Base-by-base conservation (phyloP, 2,888 invertebrate species). In the Caenorhabditis doughertyi region DNA sequence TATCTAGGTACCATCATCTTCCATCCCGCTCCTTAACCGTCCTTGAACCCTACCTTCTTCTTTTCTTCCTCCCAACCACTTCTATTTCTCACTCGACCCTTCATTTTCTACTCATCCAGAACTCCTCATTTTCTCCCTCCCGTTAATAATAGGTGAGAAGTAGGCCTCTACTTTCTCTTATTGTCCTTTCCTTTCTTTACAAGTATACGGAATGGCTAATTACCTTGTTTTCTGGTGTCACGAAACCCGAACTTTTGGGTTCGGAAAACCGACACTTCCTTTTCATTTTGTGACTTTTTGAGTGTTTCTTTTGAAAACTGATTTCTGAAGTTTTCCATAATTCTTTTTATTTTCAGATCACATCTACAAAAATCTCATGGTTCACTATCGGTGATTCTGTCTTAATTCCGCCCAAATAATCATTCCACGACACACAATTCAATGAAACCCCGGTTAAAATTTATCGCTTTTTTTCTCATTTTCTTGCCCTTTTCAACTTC, bases 381-480 rank as follows among this genome's bases (percentile, higher is more conserved):
- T 25, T 51, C 35, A 47, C 18, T 47, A 51, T 53, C 56, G 65
- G 58, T 74, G 55, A 67, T 53, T 32, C 51, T 27, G 21, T 27
- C 62, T 35, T 5, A 44, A 39, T 39, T 39, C 16, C 32, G 4
- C 4, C 32, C 32, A 32, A 9, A 7, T 32, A 32, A 32, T 32
- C 32, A n/a, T n/a, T n/a, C n/a, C n/a, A n/a, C n/a, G n/a, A n/a
- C 32, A 32, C 4, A 39, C 3, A 8, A 21, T 47, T 51, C 42
- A 60, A 81, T 74, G 74, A 81, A 71, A 68, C 72, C 67, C 80
- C 74, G 81, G 81, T 81, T 74, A 74, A n/a, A 47, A 2, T 11
- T 56, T 23, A 27, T 71, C 42, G 35, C 42, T 35, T 18, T 47
- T 47, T 47, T 67, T 16, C 13, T 51, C 27, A 13, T 29, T 39